Conservation (phyloP, 2,888 invertebrate species). For the Lomographa bimaculata region DNA sequence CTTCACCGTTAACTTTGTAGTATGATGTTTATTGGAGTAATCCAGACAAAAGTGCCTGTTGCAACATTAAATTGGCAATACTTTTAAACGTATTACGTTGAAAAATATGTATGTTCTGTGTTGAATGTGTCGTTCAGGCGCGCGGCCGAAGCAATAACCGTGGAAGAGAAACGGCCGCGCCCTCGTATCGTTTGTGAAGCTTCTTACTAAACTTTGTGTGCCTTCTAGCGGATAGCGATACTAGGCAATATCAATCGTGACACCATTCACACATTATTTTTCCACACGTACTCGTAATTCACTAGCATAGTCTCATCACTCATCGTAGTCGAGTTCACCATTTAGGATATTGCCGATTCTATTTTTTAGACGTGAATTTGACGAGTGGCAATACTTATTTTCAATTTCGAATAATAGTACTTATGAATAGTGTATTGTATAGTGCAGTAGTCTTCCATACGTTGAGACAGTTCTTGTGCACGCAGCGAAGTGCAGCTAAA, state of each 20-base stretch:
- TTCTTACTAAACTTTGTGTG: constrained; percentile 83
- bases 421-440: constrained; percentile 71
- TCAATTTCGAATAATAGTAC: constrained; percentile 71
- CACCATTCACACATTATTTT: constrained; percentile 61
- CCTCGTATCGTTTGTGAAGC: constrained; percentile 68
- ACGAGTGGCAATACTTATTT: constrained; percentile 48
- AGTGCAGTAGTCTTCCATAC: constrained; percentile 83
- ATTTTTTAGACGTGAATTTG: constrained; percentile 51
- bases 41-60: constrained; percentile 83
- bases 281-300: constrained; percentile 49
- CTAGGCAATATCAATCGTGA: constrained; percentile 76
- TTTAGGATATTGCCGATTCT: constrained; percentile 59
- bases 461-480: constrained; percentile 66
- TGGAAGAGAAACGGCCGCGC: constrained; percentile 26
- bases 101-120: constrained; percentile 67
- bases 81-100: constrained; percentile 76
- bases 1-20: constrained; percentile 74
- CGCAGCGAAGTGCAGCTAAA: constrained; percentile 46
- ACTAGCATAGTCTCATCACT: constrained; percentile 48
- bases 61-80: constrained; percentile 82
- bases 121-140: constrained; percentile 48
- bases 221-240: constrained; percentile 82
- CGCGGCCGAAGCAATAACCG: constrained; percentile 35
- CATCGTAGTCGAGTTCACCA: constrained; percentile 55
- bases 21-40: constrained; percentile 82